Evolutionary conservation across 2,888 invertebrate species (phyloP), one percentile per base, ranked within the genome.

Genomic region (Agriopis marginaria): DNA sequence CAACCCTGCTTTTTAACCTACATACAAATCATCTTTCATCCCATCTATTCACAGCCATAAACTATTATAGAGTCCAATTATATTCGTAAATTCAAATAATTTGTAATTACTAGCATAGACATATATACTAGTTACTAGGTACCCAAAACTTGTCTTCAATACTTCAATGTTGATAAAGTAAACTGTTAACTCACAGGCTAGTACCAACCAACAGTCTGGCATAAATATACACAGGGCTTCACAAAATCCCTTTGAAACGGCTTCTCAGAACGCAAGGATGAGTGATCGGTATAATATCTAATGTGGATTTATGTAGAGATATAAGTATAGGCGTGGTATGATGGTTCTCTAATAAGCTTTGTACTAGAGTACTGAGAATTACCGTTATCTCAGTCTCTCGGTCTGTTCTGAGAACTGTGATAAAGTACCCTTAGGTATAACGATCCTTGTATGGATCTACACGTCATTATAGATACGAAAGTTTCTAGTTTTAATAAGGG

Each of bases 161-260:
- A 32, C 32, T 32, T 32, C 5, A 32, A 32, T 32, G 32, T 32
- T 32, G 32, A 32, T 32, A 32, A 32, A 32, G 32, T 32, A 32
- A 32, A 32, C 3, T 32, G 32, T 32, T 32, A 32, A 5, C 32
- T 32, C 32, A 3, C 3, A 32, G 32, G 32, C 32, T 5, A 32
- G 32, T 32, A 32, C 32, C 5, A 32, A 32, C 32, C 32, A 32
- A n/a, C 54, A 32, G 10, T 17, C 47, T 4, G 12, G 9, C 54
- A 11, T 9, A 10, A 11, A 7, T 58, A 47, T 47, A 59, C 53
- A 63, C 49, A 63, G 63, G 47, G 66, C 63, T 61, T 58, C 68
- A 59, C 72, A 76, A 79, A 75, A 77, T 61, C 72, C 74, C 77
- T 82, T 81, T 81, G 77, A 78, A 66, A 70, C 61, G 63, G 70